Evolutionary conservation across 2,888 invertebrate species (phyloP), one percentile per base, ranked within the genome.

Genomic region (Philereme vetulata): DNA sequence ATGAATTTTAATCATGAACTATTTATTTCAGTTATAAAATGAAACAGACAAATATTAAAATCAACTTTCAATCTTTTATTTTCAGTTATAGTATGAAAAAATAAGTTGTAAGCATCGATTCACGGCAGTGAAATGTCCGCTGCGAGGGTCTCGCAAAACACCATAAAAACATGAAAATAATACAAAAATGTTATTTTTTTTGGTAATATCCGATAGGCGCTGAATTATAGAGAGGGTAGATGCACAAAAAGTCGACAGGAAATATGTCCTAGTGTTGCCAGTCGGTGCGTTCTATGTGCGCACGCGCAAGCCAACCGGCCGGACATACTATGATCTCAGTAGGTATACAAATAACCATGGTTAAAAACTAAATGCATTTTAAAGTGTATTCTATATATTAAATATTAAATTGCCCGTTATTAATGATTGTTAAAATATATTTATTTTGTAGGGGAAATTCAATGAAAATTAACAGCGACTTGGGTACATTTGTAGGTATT

Each of bases 191-290:
- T 86, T 57, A 71, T 74, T 72, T 81, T 90, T 91, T 90, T 90
- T 86, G 67, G 65, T 76, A 76, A 88, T 81, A 70, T 68, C 84
- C 64, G 71, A 85, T 90, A 91, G 91, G 91, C 91, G 91, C 91
- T 88, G 85, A 88, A 85, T 80, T 78, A 70, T 77, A 79, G 83
- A 80, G 82, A 74, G 82, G 85, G 82, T 81, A 83, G 79, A 72
- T 75, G 72, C 64, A 59, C 65, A 81, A 84, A 88, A 88, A 84
- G 71, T 77, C 64, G 71, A 77, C 78, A 77, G 80, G 82, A 85
- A 80, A 75, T 84, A 78, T 68, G 75, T 82, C 72, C 45, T 71
- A 82, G 83, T 86, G 88, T 84, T 88, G 85, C 88, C 86, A 89
- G 74, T 81, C 85, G 87, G 84, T 72, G 82, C 84, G 84, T 81